phyloP scores from a whole-genome alignment of 2,113 vertebrate species.

The Heterochromis multidens region DNA sequence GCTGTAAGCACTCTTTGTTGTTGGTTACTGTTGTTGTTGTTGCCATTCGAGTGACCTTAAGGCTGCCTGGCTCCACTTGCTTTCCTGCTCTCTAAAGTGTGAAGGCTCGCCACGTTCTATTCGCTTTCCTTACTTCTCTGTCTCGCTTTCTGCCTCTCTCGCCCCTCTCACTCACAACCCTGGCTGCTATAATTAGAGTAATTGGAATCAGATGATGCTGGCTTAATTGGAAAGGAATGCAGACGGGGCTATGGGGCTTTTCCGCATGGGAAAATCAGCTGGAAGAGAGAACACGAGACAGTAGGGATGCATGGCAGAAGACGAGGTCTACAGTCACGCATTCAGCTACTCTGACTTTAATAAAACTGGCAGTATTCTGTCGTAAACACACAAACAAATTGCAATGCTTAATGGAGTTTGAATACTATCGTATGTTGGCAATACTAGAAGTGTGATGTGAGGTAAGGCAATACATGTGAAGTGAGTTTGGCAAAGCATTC shows the following conservation, averaged over 20 bases:
- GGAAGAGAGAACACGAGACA: slow-evolving; percentile 45
- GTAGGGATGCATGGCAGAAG: slow-evolving; percentile 2
- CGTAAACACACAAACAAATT: slow-evolving; percentile 43
- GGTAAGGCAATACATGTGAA: slow-evolving; percentile 10
- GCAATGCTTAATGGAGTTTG: background rate
- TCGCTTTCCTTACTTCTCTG: background rate
- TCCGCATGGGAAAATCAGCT: slow-evolving; percentile 68
- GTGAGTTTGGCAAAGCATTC: background rate
- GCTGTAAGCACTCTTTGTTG: slow-evolving; percentile 39
- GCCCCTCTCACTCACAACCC: slow-evolving; percentile 58
- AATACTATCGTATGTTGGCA: background rate
- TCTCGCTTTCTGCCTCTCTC: slow-evolving; percentile 6
- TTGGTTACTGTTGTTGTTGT: slow-evolving; percentile 64
- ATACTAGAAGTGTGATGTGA: background rate
- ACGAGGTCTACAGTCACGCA: slow-evolving; percentile 23
- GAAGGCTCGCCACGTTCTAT: slow-evolving; percentile 19
- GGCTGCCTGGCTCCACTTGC: slow-evolving; percentile 16
- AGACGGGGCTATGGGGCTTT: slow-evolving; percentile 65
- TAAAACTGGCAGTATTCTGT: slow-evolving; percentile 11
- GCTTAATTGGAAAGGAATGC: slow-evolving; percentile 79
- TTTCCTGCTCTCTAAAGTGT: slow-evolving; percentile 37
- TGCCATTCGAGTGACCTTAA: slow-evolving; percentile 34
- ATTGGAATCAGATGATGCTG: slow-evolving; percentile 73
- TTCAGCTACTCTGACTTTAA: slow-evolving; percentile 26
- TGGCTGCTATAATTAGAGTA: slow-evolving; percentile 76